Evolutionary conservation across 2,888 invertebrate species (phyloP), one percentile per base, ranked within the genome.

Genomic region (Drosophila mayaguana): DNA sequence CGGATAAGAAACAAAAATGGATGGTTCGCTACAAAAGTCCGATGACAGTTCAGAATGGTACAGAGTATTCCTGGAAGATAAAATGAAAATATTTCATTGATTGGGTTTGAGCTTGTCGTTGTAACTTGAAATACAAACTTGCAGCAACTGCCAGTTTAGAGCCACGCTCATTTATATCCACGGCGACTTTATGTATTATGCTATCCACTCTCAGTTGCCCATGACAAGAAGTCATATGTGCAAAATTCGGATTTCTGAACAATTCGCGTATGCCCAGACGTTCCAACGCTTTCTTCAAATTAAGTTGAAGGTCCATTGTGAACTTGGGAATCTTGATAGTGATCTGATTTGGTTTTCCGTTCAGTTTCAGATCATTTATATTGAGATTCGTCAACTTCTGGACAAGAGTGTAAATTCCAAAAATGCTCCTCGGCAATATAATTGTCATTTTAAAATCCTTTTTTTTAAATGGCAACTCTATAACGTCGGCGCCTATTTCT

Each of bases 271-370:
- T 32, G 18, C 55, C 55, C 28, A 55, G 18, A n/a, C n/a, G 7
- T 0, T 0, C 18, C 9, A 55, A 0, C 9, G 28, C 1, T 50
- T 2, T n/a, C 18, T 12, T 32, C 12, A 50, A 32, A 1, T 32
- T 18, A 8, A 1, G 1, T 9, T 28, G 5, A 2, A 2, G 42
- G 18, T 18, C 18, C 0, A 20, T 2, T 20, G 5, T 20, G 14
- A 55, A 42, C 42, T 20, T 55, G 18, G 55, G 55, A 28, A 55
- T 14, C 1, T 12, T 4, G 7, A 54, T 4, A 4, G 8, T 18
- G 7, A 54, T 12, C 0, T 3, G 0, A 7, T 6, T 25, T 3
- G 0, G 8, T 2, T 1, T 2, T 12, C n/a, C 40, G 0, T 8
- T 2, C n/a, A 42, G 4, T 0, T 2, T 9, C 1, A 55, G 1